These are phyloP conservation scores for Zhengitettix transpicula DNA, from an alignment of 2,888 invertebrate species.

Conservation along the genomic window DNA sequence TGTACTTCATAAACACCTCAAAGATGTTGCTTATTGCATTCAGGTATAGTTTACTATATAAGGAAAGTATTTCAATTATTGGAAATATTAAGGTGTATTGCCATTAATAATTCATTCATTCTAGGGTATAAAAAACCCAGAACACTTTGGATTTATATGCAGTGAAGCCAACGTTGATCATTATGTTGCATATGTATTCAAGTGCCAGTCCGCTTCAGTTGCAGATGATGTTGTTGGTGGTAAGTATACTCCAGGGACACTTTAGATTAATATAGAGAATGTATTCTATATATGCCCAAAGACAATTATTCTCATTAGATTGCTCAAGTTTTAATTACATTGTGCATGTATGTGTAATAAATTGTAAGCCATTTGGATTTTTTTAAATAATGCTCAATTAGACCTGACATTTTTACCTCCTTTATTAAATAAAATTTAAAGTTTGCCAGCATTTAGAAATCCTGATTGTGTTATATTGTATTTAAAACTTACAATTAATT, in stretches of 20 bases:
- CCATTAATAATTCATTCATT: slow-evolving; percentile 12
- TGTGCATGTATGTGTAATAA: not conserved
- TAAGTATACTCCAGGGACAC: slow-evolving; percentile 18
- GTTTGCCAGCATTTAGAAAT: too few species aligned
- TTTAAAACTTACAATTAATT: slow-evolving; percentile 14
- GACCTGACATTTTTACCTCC: too few species aligned
- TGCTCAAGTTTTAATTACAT: too few species aligned
- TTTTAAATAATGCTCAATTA: not conserved
- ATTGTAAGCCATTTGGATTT: not conserved
- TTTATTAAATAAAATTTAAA: too few species aligned
- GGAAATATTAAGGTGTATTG: not conserved
- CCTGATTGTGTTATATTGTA: too few species aligned
- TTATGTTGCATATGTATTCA: slow-evolving; percentile 76
- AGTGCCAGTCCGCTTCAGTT: slow-evolving; percentile 72
- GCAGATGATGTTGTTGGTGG: slow-evolving; percentile 65
- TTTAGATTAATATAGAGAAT: too few species aligned
- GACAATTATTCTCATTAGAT: too few species aligned
- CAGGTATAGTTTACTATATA: slow-evolving; percentile 30
- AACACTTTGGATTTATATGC: slow-evolving; percentile 89
- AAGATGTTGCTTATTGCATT: slow-evolving; percentile 76
- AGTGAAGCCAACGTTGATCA: slow-evolving; percentile 47
- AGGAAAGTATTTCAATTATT: not conserved
- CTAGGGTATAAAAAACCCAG: slow-evolving; percentile 58
- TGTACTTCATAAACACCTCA: slow-evolving; percentile 70
- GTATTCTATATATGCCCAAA: too few species aligned